Evolutionary conservation across 2,113 vertebrate species (phyloP), one percentile per base, ranked within the genome.

Genomic region (Boulengeromyrus knoepffleri): DNA sequence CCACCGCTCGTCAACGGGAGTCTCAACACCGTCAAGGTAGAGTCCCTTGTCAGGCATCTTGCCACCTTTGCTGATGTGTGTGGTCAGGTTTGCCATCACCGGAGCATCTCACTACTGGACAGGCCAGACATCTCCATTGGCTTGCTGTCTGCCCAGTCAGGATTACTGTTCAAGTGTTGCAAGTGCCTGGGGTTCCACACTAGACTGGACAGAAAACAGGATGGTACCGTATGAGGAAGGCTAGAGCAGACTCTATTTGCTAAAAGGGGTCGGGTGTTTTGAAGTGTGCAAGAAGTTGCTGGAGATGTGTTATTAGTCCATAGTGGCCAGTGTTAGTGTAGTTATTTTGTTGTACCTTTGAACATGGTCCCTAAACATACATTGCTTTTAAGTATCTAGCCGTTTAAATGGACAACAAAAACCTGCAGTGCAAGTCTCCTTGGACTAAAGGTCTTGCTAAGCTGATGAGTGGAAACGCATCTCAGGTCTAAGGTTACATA

Each of bases 1-100:
- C 94, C 5, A 5, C 92, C 50, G 0, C 89, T 95, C 56, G 93
- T 95, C 87, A 97, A 97, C 0, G 90, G 95, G 45, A 95, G 95
- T 88, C 91, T 94, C 13, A 94, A 94, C 90, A 95, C 92, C 88
- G 93, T 93, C 93, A 89, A 52, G 27, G 92, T 89, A 92, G 50
- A 13, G 92, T 0, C 93, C 92, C 89, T 93, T 94, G 95, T 97
- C 98, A 91, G 93, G 94, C 9, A 1, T 62, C 56, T 9, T 7
- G 7, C 21, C 56, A 2, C 2, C 56, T 36, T 7, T 12, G 46
- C 24, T 12, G 19, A 27, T 24, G 84, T 27, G 45, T 0, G 24
- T 50, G 39, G 9, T 31, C 62, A 31, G 62, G 27, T 31, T 31
- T 31, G 62, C 27, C n/a, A 3, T 27, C 62, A 31, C n/a, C n/a